A percentile compares a stretch with the other conserved stretches of the same genome.
phyloP scores from a whole-genome alignment of 2,888 invertebrate genomes.

The Pomacea canaliculata region DNA sequence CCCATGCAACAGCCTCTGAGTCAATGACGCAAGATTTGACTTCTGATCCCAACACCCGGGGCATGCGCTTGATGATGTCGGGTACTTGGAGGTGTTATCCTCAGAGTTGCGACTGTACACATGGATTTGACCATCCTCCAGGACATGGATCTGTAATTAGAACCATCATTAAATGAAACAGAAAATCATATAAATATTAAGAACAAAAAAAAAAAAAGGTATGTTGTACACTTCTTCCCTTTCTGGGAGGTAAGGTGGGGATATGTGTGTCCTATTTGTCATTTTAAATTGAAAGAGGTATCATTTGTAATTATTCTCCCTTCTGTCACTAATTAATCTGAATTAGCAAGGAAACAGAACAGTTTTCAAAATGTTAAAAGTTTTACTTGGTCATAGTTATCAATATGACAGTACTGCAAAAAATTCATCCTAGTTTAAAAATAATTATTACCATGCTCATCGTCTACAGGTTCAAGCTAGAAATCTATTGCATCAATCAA shows the following conservation, averaged over 20 bases:
- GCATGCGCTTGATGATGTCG: constrained; percentile 84
- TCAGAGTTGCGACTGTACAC: constrained; percentile 97
- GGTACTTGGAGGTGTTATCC: constrained; percentile 95
- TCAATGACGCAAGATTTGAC: constrained; percentile 91
- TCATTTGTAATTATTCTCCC: too few relatives aligned
- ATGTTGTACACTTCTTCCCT: neutral
- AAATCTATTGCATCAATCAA: too few relatives aligned
- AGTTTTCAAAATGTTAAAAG: too few relatives aligned
- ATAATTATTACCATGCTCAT: too few relatives aligned
- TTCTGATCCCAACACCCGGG: constrained; percentile 50
- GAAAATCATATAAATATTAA: neutral
- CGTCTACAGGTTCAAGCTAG: too few relatives aligned
- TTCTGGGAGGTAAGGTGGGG: neutral
- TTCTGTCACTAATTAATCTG: too few relatives aligned
- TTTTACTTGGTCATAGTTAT: too few relatives aligned
- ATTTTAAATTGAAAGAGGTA: neutral
- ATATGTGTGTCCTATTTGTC: neutral
- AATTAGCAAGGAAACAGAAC: too few relatives aligned
- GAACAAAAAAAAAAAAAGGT: neutral
- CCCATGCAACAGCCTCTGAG: constrained; percentile 98
- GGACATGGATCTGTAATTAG: constrained; percentile 78
- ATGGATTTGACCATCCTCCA: constrained; percentile 78
- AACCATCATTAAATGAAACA: neutral
- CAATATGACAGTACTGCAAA: too few relatives aligned
- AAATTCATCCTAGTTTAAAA: too few relatives aligned